phyloP scores from a whole-genome alignment of 2,113 vertebrate species.

The Lethenteron reissneri region DNA sequence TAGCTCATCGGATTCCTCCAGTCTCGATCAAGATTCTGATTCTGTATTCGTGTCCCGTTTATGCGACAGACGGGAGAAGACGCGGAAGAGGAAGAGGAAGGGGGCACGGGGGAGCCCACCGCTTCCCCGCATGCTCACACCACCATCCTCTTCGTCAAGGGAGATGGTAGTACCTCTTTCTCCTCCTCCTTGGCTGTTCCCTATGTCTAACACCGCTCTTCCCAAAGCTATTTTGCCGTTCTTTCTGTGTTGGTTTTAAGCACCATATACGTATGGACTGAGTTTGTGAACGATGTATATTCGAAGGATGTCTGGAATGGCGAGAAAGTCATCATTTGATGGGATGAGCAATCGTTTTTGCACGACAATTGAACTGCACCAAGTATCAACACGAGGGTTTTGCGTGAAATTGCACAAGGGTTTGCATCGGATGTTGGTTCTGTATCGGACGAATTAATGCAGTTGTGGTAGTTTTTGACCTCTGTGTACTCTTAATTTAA shows the following conservation, averaged over 20 bases:
- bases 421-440: no score
- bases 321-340: background rate
- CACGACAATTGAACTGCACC: no score
- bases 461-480: background rate
- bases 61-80: slow-evolving; percentile 52
- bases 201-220: background rate
- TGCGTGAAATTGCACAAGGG: no score
- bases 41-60: slow-evolving; percentile 7
- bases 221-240: background rate
- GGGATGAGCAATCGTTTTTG: background rate
- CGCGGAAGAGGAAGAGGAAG: slow-evolving; percentile 41
- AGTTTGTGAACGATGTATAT: background rate
- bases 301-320: background rate
- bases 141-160: slow-evolving; percentile 86
- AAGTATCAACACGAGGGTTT: no score
- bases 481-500: background rate
- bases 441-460: background rate
- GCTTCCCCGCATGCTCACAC: slow-evolving; percentile 85
- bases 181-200: background rate
- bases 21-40: background rate
- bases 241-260: background rate
- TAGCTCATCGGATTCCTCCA: background rate
- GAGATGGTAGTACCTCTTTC: slow-evolving; percentile 42
- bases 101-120: slow-evolving; percentile 60
- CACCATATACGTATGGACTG: background rate